Base-by-base conservation (phyloP, 2,797 vertebrate genomes). In the Glyptemys insculpta region DNA sequence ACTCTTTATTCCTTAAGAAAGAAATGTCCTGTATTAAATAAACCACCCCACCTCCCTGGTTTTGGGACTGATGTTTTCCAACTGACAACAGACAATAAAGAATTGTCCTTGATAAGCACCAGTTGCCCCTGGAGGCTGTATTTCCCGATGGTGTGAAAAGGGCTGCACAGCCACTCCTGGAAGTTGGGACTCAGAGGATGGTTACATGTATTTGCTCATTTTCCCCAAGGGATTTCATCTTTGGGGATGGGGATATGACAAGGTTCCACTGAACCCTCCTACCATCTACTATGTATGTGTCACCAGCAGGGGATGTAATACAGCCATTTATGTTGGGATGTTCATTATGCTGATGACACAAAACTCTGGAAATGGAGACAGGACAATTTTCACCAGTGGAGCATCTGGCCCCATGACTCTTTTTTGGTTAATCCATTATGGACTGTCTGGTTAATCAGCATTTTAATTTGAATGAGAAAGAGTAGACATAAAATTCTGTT, bases 401-500 rank as follows among this genome's bases (percentile, higher is more conserved):
- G 14, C 12, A 29, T 49, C 44, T 89, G 49, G 21, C 62, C 90
- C 23, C 41, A 27, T 86, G 59, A 74, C 74, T 21, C 3, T 3
- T 27, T 15, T 47, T 74, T 19, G 12, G 11, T 59, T 82, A 19
- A 3, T 50, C 34, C 11, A 6, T 21, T 34, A 86, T 65, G 21
- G 49, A 54, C 6, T 41, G 3, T 29, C 53, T 59, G n/a, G 29
- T 41, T n/a, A 27, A 78, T 62, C 2, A 21, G 21, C 12, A 12
- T 68, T 86, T 29, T 53, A 29, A 15, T 5, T 18, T 76, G 53
- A 16, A 2, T 65, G 79, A 85, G 76, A 34, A 50, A n/a, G 21
- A 81, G 34, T 2, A 2, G 0, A 23, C 52, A 19, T 23, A 37
- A 8, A 3, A 5, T 68, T 21, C n/a, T 82, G 8, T 80, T 54